These are phyloP conservation scores for Pseudocheirus occidentalis DNA, from an alignment of 2,797 vertebrate species.

Conservation along the genomic window DNA sequence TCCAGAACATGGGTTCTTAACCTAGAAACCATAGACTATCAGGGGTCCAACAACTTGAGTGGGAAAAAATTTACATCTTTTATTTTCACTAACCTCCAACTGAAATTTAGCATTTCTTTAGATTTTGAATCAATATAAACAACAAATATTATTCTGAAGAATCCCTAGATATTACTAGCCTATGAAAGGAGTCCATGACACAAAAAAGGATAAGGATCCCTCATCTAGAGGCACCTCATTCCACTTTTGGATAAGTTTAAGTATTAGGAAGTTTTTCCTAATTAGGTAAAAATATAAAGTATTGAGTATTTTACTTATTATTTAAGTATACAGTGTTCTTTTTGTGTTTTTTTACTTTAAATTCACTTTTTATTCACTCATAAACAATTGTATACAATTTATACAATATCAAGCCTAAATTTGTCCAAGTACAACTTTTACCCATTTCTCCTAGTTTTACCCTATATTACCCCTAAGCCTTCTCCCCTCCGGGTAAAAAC, in stretches of 20 bases:
- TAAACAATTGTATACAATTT: background rate
- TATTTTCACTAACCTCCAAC: background rate
- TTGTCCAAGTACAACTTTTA: background rate
- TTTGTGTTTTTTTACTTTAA: too few relatives aligned
- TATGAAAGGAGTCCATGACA: background rate
- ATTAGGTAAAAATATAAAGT: background rate
- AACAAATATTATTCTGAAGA: background rate
- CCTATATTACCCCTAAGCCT: background rate
- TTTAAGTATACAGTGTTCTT: background rate
- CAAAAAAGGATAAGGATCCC: background rate
- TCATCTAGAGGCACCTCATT: background rate
- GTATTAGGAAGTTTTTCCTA: background rate
- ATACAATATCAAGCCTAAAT: background rate
- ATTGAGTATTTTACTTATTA: background rate
- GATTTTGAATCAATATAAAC: background rate
- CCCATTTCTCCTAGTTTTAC: background rate
- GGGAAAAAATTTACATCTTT: background rate
- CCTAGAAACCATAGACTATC: background rate
- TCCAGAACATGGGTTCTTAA: background rate
- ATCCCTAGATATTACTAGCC: background rate
- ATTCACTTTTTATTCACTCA: background rate
- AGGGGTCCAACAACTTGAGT: background rate
- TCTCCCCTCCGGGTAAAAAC: background rate
- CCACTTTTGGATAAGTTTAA: background rate
- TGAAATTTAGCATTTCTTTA: background rate